Evolutionary conservation across 2,797 vertebrate genomes (phyloP).

Genomic region (Thaleichthys pacificus): DNA sequence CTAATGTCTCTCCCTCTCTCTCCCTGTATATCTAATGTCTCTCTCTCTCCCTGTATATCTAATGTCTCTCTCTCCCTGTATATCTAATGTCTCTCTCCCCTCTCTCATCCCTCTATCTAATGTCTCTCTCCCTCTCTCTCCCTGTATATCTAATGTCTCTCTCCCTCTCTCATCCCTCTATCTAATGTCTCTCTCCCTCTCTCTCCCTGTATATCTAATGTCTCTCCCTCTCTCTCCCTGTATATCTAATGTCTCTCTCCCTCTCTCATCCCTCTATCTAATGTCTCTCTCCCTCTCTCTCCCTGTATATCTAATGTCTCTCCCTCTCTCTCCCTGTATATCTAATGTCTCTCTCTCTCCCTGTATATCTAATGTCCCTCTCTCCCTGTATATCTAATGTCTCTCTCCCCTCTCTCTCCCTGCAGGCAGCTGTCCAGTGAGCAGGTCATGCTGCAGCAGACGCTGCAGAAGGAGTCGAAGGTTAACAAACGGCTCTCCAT

Average conservation of each 20-base stretch:
- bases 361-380: not conserved
- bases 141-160: too few relatives aligned
- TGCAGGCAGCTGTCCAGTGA: conserved; percentile 89
- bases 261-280: too few relatives aligned
- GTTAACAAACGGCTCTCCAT: conserved; percentile 95
- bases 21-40: not conserved
- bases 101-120: too few relatives aligned
- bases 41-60: too few relatives aligned
- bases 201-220: not conserved
- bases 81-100: too few relatives aligned
- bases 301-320: not conserved
- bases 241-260: not conserved
- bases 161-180: too few relatives aligned
- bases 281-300: too few relatives aligned
- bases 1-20: too few relatives aligned
- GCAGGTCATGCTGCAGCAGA: conserved; percentile 88
- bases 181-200: too few relatives aligned
- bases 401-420: conserved; percentile 36
- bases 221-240: not conserved
- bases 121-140: not conserved
- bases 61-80: too few relatives aligned
- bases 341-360: not conserved
- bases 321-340: not conserved
- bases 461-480: conserved; percentile 91
- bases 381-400: not conserved